These are phyloP conservation scores for Galbula dea DNA, from an alignment of 2,113 vertebrate species.

Conservation along the genomic window DNA sequence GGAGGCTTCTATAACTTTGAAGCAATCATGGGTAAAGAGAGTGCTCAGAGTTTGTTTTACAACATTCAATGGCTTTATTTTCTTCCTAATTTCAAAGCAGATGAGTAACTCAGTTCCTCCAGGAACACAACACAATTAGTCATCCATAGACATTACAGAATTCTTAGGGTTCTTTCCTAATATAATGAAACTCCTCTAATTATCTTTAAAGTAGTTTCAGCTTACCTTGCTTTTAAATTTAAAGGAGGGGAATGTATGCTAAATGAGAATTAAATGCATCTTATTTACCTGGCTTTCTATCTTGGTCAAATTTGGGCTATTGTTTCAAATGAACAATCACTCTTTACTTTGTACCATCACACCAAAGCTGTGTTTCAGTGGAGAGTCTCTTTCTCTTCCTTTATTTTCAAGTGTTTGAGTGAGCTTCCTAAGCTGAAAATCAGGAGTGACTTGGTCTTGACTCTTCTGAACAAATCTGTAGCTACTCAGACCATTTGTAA, in stretches of 20 bases:
- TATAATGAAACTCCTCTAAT: not conserved
- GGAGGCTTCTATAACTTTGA: not conserved
- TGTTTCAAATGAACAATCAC: not conserved
- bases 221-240: not conserved
- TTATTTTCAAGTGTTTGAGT: not conserved
- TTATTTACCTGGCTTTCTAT: not conserved
- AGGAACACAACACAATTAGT: conserved; percentile 27
- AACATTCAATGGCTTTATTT: conserved; percentile 6
- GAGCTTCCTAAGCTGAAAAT: not conserved
- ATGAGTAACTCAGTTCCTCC: not conserved
- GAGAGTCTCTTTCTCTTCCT: not conserved
- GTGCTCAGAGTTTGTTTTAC: not conserved
- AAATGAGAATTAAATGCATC: not conserved
- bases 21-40: not conserved
- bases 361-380: not conserved
- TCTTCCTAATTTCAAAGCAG: conserved; percentile 25
- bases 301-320: not conserved
- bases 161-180: not conserved
- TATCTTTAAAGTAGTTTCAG: conserved; percentile 5
- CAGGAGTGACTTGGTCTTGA: not conserved
- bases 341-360: not conserved
- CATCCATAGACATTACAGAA: not conserved
- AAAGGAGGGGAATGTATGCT: not conserved
- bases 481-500: not conserved
- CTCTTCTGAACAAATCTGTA: not conserved